phyloP scores from a whole-genome alignment of 2,888 invertebrate species.

The Latrodectus elegans region DNA sequence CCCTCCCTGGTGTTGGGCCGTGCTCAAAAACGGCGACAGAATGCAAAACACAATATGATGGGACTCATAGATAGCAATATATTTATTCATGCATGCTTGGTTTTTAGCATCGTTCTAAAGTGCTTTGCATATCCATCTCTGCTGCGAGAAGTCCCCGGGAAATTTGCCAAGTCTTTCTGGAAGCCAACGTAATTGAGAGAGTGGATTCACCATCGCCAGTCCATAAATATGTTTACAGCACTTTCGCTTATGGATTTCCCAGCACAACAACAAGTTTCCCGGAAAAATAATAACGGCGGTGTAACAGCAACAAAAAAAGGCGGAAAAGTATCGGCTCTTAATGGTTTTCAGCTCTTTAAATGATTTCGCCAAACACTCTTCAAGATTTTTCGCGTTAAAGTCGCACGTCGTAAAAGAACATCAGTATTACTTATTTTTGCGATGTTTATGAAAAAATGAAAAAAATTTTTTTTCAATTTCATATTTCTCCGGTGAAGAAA shows the following conservation, averaged over 20 bases:
- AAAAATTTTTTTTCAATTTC: background rate
- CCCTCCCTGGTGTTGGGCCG: background rate
- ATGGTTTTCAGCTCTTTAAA: constrained; percentile 27
- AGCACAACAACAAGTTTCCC: constrained; percentile 30
- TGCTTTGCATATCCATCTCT: background rate
- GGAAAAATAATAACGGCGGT: background rate
- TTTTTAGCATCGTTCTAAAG: constrained; percentile 15
- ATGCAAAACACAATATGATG: constrained; percentile 9
- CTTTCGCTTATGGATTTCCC: constrained; percentile 51
- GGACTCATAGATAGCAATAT: constrained; percentile 5
- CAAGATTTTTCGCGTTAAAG: constrained; percentile 34
- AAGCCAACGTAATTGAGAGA: constrained; percentile 54
- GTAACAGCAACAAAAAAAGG: constrained; percentile 26
- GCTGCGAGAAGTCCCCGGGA: constrained; percentile 20
- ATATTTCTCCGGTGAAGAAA: background rate
- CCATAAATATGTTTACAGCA: constrained; percentile 63
- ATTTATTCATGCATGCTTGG: constrained; percentile 33
- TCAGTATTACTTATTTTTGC: constrained; percentile 48
- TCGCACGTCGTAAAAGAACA: constrained; percentile 47
- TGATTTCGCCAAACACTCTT: constrained; percentile 27
- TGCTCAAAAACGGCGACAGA: background rate
- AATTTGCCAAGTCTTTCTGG: constrained; percentile 41
- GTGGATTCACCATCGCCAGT: constrained; percentile 14
- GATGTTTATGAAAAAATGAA: constrained; percentile 34
- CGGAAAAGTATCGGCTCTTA: constrained; percentile 12